Conservation (phyloP, 1,140 invertebrate genomes). For the Heliconius himera region DNA sequence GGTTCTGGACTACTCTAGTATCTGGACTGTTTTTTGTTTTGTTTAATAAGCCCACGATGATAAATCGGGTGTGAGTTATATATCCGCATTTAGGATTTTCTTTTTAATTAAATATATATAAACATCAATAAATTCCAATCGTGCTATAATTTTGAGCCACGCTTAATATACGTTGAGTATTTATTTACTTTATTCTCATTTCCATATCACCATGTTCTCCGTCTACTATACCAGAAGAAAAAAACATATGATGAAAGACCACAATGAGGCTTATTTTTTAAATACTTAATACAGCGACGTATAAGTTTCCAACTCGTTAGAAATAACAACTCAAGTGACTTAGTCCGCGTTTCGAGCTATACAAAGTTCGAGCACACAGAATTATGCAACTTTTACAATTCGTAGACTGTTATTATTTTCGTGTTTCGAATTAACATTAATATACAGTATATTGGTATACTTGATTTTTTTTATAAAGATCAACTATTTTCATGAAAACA, state of each 20-base stretch:
- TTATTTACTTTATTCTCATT: too few species aligned
- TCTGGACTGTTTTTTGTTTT: too few species aligned
- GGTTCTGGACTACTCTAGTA: too few species aligned
- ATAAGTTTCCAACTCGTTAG: constrained; percentile 34
- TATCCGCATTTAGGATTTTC: too few species aligned
- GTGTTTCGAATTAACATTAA: background rate
- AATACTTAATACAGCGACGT: constrained; percentile 18
- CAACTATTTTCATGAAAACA: too few species aligned
- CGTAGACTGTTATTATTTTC: background rate
- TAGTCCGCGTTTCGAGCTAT: constrained; percentile 16
- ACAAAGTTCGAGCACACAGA: constrained; percentile 29
- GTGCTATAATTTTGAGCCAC: too few species aligned
- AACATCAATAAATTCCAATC: too few species aligned
- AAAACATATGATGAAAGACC: background rate
- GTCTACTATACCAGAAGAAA: background rate
- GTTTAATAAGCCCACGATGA: too few species aligned
- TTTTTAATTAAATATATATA: too few species aligned
- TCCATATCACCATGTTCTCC: too few species aligned
- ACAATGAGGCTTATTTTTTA: background rate
- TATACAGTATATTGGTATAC: background rate
- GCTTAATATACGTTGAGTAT: too few species aligned
- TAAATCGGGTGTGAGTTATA: too few species aligned
- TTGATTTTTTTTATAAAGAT: background rate
- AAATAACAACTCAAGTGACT: constrained; percentile 30
- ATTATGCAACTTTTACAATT: constrained; percentile 29